Base-by-base conservation (phyloP, 2,888 invertebrate genomes). In the Apamea crenata region DNA sequence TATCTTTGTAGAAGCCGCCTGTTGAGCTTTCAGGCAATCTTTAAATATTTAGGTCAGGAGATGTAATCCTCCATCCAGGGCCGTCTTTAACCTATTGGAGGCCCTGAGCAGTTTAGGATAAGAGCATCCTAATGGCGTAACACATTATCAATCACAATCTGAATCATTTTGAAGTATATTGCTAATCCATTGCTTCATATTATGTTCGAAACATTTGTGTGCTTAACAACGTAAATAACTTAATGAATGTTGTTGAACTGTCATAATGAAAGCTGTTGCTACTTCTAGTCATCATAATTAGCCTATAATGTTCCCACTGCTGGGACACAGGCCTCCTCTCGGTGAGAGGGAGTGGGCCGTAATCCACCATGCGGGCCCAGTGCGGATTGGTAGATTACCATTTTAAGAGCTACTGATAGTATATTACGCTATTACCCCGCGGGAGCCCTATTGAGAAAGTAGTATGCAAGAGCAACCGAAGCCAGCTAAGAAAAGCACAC, bases 21-120 rank as follows among this genome's bases (percentile, higher is more conserved):
- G 53, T 76, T 72, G 61, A 10, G 40, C 68, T 78, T 84, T 80
- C 69, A 50, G 69, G 70, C 77, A 84, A 86, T 83, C 84, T 83
- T 79, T 80, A 77, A 32, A 87, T 66, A 80, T 89, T 82, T 85
- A 77, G 89, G 89, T 81, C 88, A 78, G 77, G 50, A 85, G 80
- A 76, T 77, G 71, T 80, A 77, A 85, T 83, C 74, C 77, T 67
- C 59, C 29, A 63, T 63, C 18, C 32, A 63, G 63, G 63, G 29
- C 18, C 32, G 63, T 18, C 16, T 32, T 8, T 63, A 18, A 63
- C 29, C 7, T 29, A 18, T 61, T 61, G 10, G 18, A 1, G 32
- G 18, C 4, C 32, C 18, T 4, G 8, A 18, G 63, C 8, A 32
- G 29, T 8, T 14, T 61, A 61, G 18, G 16, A 61, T 61, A 61